Evolutionary conservation across 2,797 vertebrate genomes (phyloP).

Genomic region (Chiloscyllium punctatum): DNA sequence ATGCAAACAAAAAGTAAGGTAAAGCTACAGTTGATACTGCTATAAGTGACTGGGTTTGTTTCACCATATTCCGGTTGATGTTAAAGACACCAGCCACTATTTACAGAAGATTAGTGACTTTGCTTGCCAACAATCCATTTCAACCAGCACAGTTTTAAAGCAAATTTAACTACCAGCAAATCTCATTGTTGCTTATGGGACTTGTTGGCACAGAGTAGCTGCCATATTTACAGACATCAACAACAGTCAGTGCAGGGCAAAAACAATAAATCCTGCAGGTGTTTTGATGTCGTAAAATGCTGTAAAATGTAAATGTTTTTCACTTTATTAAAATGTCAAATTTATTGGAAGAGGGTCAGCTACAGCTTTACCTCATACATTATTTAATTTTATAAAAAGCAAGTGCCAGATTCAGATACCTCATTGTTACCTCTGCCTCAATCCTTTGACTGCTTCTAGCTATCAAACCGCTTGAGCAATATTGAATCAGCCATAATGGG

Average conservation of each 20-base stretch:
- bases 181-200: background rate
- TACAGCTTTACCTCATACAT: background rate
- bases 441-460: too few relatives aligned
- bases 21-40: background rate
- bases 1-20: background rate
- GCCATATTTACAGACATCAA: background rate
- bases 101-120: background rate
- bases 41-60: background rate
- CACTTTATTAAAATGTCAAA: conserved; percentile 1
- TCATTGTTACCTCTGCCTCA: background rate
- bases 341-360: background rate
- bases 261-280: background rate
- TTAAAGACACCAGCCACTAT: background rate
- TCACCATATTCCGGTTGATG: background rate
- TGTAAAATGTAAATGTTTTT: background rate
- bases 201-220: background rate
- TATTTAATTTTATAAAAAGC: background rate
- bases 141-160: background rate
- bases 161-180: background rate
- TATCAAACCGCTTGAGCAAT: background rate
- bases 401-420: background rate
- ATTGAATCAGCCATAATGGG: background rate
- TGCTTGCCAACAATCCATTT: background rate
- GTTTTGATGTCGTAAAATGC: background rate
- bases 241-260: background rate